A percentile compares a stretch with the other conserved stretches of the same genome.
Conservation (phyloP, 2,888 invertebrate genomes). For the Calliphora vomitoria region DNA sequence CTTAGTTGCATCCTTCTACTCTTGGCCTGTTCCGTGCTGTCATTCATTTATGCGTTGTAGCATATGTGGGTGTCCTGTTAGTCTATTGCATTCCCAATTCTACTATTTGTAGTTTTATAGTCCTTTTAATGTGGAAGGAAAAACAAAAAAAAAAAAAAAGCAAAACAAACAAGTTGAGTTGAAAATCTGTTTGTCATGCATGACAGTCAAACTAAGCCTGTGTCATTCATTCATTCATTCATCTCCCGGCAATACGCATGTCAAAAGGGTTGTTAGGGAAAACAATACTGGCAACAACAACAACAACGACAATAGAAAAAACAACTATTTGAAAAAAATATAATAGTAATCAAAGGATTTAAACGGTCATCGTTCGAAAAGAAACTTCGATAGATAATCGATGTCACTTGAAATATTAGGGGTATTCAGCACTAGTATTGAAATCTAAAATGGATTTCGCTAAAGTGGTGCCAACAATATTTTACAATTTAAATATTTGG, state of each 20-base stretch:
- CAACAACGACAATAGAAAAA: not conserved
- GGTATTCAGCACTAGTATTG: not conserved
- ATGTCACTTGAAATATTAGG: constrained; percentile 72
- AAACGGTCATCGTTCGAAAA: constrained; percentile 68
- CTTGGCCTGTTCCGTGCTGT: constrained; percentile 6
- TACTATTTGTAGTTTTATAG: constrained; percentile 20
- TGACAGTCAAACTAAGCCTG: constrained; percentile 70
- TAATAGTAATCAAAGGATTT: constrained; percentile 71
- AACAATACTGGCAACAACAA: constrained; percentile 35
- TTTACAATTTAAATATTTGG: too few species aligned
- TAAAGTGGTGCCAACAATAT: too few species aligned
- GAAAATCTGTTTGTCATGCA: constrained; percentile 73
- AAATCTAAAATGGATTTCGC: too few species aligned
- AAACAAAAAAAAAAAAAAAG: not conserved
- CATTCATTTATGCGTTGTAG: not conserved
- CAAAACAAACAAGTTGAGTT: constrained; percentile 55
- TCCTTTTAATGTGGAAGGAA: constrained; percentile 24
- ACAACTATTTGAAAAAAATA: not conserved
- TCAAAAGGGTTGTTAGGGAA: constrained; percentile 71
- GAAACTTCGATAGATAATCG: constrained; percentile 69
- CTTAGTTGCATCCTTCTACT: constrained; percentile 27
- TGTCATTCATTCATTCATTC: constrained; percentile 59
- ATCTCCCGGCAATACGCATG: constrained; percentile 46
- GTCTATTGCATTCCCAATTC: constrained; percentile 29
- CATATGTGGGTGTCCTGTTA: constrained; percentile 67